These are phyloP conservation scores for Megaceryle torquata DNA, from an alignment of 2,113 vertebrate genomes.

Conservation along the genomic window DNA sequence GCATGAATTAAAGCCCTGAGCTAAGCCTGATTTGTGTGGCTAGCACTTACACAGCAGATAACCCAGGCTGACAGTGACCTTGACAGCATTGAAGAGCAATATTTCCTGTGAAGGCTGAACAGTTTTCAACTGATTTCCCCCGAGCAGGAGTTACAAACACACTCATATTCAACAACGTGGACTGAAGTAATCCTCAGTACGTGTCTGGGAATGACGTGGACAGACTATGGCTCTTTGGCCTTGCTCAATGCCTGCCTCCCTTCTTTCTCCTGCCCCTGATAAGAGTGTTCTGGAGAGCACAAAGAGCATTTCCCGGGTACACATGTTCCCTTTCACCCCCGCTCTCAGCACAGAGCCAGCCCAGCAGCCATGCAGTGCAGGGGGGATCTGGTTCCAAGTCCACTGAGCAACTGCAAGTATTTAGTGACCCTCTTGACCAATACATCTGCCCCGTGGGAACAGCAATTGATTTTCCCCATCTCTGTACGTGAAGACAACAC, in stretches of 20 bases:
- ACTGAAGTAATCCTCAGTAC: not conserved
- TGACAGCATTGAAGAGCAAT: slow-evolving; percentile 13
- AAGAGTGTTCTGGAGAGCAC: not conserved
- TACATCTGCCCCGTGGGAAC: not conserved
- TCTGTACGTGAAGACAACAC: not conserved
- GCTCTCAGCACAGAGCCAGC: not conserved
- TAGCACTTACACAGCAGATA: slow-evolving; percentile 27
- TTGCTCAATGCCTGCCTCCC: not conserved
- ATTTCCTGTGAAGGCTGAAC: slow-evolving; percentile 42
- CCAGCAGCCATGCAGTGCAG: not conserved
- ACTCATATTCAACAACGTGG: fast-evolving
- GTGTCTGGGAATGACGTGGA: not conserved
- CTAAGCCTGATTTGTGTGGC: slow-evolving; percentile 16
- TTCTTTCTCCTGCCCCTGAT: not conserved
- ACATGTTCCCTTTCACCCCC: not conserved
- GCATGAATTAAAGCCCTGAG: not conserved
- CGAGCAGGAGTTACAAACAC: not conserved
- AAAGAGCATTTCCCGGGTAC: not conserved
- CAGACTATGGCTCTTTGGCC: not conserved
- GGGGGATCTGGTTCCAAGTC: not conserved
- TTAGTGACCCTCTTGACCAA: slow-evolving; percentile 48
- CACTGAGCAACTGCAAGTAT: not conserved
- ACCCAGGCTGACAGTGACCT: slow-evolving; percentile 58
- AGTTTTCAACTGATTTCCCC: slow-evolving; percentile 23
- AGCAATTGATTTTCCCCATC: slow-evolving; percentile 49